phyloP scores from a whole-genome alignment of 1,140 invertebrate species.

The Pseudoatta argentina region DNA sequence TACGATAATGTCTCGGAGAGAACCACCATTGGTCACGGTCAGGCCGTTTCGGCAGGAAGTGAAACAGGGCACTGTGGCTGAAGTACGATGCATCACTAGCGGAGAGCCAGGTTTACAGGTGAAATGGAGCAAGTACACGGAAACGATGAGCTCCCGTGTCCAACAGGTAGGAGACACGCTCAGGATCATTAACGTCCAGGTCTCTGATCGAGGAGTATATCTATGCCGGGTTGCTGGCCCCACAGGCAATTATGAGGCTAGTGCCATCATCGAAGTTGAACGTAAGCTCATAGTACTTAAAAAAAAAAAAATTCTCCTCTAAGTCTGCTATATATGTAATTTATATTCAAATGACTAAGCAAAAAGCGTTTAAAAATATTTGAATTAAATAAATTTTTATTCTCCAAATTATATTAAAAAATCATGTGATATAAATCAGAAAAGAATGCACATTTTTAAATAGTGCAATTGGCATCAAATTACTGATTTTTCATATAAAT shows the following conservation, averaged over 20 bases:
- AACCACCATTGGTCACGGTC: conserved; percentile 87
- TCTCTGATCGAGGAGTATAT: conserved; percentile 93
- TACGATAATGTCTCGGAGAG: conserved; percentile 74
- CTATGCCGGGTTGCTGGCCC: conserved; percentile 90
- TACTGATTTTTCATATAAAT: background rate
- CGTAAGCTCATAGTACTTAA: conserved; percentile 86
- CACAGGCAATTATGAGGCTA: conserved; percentile 88
- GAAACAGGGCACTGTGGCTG: conserved; percentile 92
- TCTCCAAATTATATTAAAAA: background rate
- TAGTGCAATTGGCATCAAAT: background rate
- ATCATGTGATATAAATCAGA: background rate
- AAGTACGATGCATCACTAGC: conserved; percentile 90
- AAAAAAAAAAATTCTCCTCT: background rate
- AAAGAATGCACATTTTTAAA: background rate
- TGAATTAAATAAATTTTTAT: background rate
- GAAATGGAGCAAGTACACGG: conserved; percentile 93
- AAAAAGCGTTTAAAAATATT: background rate
- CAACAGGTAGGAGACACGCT: conserved; percentile 90
- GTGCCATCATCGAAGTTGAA: conserved; percentile 94
- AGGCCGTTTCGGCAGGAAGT: conserved; percentile 90
- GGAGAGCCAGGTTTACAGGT: conserved; percentile 91
- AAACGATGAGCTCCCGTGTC: conserved; percentile 88
- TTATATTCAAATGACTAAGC: background rate
- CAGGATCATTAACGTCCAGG: conserved; percentile 90
- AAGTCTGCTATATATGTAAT: background rate